These are phyloP conservation scores for Eupithecia insigniata DNA, from an alignment of 2,888 invertebrate species.

Conservation along the genomic window DNA sequence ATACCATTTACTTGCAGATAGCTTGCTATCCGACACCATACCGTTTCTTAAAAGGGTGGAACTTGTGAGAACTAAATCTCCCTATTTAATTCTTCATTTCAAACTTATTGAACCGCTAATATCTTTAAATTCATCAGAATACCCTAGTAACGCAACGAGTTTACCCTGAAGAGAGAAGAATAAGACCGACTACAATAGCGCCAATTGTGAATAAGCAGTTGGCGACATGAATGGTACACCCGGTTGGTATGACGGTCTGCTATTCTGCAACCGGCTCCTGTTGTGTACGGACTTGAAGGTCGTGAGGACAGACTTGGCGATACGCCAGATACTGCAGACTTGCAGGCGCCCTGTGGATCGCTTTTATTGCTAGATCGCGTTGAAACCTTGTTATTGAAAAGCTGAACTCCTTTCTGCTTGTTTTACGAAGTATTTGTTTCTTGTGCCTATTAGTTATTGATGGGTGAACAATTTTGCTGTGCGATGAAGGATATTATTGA, in stretches of 20 bases:
- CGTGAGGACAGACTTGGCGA: constrained; percentile 40
- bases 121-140: background rate
- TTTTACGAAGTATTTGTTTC: background rate
- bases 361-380: constrained; percentile 37
- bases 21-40: background rate
- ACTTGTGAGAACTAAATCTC: background rate
- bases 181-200: constrained; percentile 8
- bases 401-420: background rate
- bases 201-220: constrained; percentile 11
- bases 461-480: background rate
- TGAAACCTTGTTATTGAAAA: constrained; percentile 30
- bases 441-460: background rate
- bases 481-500: background rate
- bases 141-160: constrained; percentile 13
- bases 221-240: constrained; percentile 17
- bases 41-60: background rate
- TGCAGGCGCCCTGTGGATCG: constrained; percentile 51
- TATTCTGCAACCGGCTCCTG: constrained; percentile 33
- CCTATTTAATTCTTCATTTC: background rate
- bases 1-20: background rate
- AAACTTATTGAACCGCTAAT: constrained; percentile 1
- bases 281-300: constrained; percentile 44
- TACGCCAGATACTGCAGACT: constrained; percentile 47
- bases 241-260: constrained; percentile 10
- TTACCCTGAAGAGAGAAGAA: constrained; percentile 12